Percentiles rank a stretch among this genome's conserved stretches.
These are phyloP conservation scores for Sphaerophoria taeniata DNA, from an alignment of 2,888 invertebrate genomes.

Conservation along the genomic window DNA sequence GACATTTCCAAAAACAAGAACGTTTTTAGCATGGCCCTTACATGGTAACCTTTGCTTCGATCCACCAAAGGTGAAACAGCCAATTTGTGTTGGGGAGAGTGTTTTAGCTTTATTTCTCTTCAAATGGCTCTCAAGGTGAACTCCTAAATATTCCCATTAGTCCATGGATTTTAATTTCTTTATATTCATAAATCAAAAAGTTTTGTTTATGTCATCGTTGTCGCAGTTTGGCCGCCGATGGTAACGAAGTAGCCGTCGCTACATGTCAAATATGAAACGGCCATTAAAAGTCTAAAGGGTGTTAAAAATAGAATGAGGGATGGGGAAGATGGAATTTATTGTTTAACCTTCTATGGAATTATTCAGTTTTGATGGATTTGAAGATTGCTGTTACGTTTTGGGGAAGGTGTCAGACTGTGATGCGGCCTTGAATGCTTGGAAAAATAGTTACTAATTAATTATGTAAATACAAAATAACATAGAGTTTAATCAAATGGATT, in stretches of 20 bases:
- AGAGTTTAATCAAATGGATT: neutral
- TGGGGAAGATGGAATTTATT: constrained; percentile 43
- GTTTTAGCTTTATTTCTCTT: constrained; percentile 25
- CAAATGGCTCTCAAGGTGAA: constrained; percentile 37
- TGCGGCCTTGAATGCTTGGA: neutral
- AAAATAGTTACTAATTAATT: neutral
- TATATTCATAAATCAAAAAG: constrained; percentile 56
- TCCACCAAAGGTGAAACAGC: constrained; percentile 58
- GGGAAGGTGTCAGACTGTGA: neutral
- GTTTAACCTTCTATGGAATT: constrained; percentile 33
- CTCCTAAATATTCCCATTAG: constrained; percentile 17
- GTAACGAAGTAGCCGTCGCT: constrained; percentile 18
- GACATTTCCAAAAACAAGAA: neutral
- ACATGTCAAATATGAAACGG: constrained; percentile 52
- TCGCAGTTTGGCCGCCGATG: constrained; percentile 7
- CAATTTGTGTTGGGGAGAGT: constrained; percentile 35
- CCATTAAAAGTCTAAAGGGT: constrained; percentile 6
- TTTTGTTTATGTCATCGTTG: constrained; percentile 41
- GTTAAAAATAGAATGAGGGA: constrained; percentile 41
- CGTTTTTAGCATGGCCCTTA: constrained; percentile 1
- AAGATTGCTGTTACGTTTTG: neutral
- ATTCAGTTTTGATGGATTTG: neutral
- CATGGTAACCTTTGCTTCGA: constrained; percentile 50
- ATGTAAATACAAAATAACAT: constrained; percentile 1
- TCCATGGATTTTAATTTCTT: constrained; percentile 19